Evolutionary conservation across 1,140 invertebrate species (phyloP).

Genomic region (Dreissena polymorpha): DNA sequence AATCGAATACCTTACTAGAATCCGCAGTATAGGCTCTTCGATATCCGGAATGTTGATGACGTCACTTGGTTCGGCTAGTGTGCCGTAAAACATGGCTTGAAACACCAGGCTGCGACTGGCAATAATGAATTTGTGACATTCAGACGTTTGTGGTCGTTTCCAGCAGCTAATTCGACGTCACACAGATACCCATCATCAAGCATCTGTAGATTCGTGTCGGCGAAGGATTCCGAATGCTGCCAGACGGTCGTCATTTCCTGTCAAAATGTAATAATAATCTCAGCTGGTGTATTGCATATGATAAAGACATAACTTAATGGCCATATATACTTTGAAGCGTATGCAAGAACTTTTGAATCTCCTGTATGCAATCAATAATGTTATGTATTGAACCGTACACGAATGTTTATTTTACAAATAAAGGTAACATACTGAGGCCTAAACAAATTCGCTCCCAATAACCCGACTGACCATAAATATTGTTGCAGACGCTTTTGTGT

Average conservation of each 20-base stretch:
- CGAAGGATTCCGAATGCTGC: conserved; percentile 39
- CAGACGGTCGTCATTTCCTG: conserved; percentile 17
- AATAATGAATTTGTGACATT: conserved; percentile 90
- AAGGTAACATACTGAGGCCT: no score
- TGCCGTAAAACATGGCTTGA: conserved; percentile 91
- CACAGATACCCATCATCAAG: conserved; percentile 58
- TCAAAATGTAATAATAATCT: no score
- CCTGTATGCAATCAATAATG: no score
- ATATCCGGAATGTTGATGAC: conserved; percentile 47
- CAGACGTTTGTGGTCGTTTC: conserved; percentile 81
- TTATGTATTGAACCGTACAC: no score
- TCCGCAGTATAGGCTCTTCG: conserved; percentile 39
- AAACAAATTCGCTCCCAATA: no score
- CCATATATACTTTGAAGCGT: no score
- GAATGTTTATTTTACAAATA: no score
- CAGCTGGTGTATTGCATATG: no score
- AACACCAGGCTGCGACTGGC: conserved; percentile 90
- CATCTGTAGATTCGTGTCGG: conserved; percentile 58
- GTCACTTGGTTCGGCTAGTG: conserved; percentile 78
- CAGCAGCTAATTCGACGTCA: conserved; percentile 64
- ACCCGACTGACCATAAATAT: no score
- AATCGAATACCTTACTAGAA: conserved; percentile 11
- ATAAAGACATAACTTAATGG: no score
- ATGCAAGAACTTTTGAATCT: no score
- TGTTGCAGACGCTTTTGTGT: no score